Base-by-base conservation (phyloP, 1,140 invertebrate species). In the Spodoptera frugiperda region DNA sequence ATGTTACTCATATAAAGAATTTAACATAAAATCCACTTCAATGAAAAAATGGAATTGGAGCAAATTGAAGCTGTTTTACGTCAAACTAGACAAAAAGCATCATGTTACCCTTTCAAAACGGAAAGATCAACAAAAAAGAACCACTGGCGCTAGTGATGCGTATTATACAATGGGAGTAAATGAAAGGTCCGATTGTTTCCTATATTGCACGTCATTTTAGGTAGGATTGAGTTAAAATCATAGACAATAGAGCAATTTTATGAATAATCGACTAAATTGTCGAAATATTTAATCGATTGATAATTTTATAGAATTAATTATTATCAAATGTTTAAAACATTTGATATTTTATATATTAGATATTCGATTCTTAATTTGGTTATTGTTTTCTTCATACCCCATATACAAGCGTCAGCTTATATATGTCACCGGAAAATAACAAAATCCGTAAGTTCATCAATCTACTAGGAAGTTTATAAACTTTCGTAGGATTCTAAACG, bases 61-160 rank as follows among this genome's bases (percentile, higher is more conserved):
- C 86, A 86, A 91, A 84, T 87, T 90, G 85, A 87, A 91, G 82
- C 84, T 90, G 85, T 87, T 90, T 90, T 91, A 91, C 85, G 89
- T 92, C 89, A 91, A 91, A 87, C 78, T 89, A 70, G 84, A 88
- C 89, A 87, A 87, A 91, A 90, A 89, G 89, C 89, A 92, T 91
- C 88, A 78, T 86, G 76, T 65, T 68, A 88, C 11, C 48, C 84
- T 55, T 61, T 79, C 54, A 83, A 81, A 63, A 49, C 8, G 25
- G 19, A 77, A 68, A 72, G 33, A 71, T 48, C 48, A 51, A 51
- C 15, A 51, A 63, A 75, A 54, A 25, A 76, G 74, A 79, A 14
- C 72, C 9, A 70, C 12, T 54, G 54, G 59, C 70, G 59, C 67
- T 79, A 76, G 77, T 67, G 49, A 57, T 39, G 44, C 25, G 57